Evolutionary conservation across 2,797 vertebrate species (phyloP).

Genomic region (Sorex maritimensis): DNA sequence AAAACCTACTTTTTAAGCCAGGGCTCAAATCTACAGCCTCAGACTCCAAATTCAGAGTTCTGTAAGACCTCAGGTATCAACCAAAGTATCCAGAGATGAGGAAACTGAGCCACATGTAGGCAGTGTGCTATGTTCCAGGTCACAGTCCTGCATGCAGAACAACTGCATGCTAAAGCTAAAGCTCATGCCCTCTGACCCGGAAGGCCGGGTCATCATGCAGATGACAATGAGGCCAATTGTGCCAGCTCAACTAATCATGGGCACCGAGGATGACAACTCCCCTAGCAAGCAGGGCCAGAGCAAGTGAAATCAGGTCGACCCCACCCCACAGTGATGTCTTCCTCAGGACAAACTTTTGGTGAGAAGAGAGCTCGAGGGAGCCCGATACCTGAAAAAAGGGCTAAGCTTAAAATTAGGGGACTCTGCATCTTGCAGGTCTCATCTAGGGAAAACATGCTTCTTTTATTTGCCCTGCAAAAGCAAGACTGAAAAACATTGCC

Average conservation of each 20-base stretch:
- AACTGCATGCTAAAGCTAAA: neutral
- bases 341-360: neutral
- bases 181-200: neutral
- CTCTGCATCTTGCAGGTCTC: neutral
- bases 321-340: rapidly evolving
- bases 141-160: neutral
- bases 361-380: neutral
- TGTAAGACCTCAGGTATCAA: neutral
- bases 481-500: no score
- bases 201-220: neutral
- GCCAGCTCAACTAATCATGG: no score
- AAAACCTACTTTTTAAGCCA: neutral
- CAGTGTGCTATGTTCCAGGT: neutral
- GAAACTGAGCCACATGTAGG: neutral
- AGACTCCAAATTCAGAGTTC: neutral
- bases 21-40: neutral
- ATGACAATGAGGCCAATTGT: neutral
- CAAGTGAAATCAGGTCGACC: rapidly evolving
- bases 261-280: rapidly evolving
- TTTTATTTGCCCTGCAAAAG: no score
- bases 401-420: neutral
- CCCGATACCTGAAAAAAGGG: neutral
- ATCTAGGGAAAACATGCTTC: neutral
- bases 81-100: neutral
- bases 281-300: neutral